These are phyloP conservation scores for Rattus norvegicus DNA, from an alignment of 2,113 vertebrate genomes.

Conservation along the genomic window DNA sequence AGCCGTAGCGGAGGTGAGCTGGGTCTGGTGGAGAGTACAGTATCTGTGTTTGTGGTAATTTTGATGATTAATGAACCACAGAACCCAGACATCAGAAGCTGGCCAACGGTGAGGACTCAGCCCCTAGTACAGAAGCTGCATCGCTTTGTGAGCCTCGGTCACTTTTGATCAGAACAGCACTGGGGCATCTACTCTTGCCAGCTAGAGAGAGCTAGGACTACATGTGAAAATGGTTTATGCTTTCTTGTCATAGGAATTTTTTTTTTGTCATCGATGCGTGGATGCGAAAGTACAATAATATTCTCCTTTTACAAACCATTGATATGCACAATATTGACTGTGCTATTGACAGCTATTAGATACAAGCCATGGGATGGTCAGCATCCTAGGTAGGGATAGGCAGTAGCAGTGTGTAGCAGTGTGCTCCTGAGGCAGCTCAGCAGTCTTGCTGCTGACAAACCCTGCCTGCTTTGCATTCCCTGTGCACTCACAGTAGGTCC, in stretches of 20 bases:
- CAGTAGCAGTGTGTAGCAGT: too few relatives aligned
- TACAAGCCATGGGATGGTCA: neutral
- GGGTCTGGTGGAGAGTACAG: neutral
- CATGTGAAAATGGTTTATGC: neutral
- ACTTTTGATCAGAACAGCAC: neutral
- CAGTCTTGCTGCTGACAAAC: neutral
- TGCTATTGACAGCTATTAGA: neutral
- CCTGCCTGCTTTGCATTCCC: neutral
- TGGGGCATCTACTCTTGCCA: neutral
- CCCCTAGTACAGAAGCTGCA: neutral
- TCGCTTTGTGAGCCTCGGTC: neutral
- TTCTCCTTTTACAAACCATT: neutral
- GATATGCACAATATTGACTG: neutral
- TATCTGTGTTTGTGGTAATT: constrained; percentile 40
- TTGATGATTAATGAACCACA: neutral
- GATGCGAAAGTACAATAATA: neutral
- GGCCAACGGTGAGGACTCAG: neutral
- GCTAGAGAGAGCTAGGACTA: neutral
- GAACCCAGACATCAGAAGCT: neutral
- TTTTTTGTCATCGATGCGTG: neutral
- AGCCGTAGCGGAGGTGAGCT: neutral
- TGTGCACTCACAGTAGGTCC: neutral
- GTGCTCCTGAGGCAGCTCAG: neutral
- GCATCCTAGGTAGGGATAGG: neutral
- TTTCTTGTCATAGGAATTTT: neutral